A percentile compares a stretch with the other conserved stretches of the same genome.
Conservation (phyloP, 1,140 invertebrate species). For the Luehdorfia chinensis region DNA sequence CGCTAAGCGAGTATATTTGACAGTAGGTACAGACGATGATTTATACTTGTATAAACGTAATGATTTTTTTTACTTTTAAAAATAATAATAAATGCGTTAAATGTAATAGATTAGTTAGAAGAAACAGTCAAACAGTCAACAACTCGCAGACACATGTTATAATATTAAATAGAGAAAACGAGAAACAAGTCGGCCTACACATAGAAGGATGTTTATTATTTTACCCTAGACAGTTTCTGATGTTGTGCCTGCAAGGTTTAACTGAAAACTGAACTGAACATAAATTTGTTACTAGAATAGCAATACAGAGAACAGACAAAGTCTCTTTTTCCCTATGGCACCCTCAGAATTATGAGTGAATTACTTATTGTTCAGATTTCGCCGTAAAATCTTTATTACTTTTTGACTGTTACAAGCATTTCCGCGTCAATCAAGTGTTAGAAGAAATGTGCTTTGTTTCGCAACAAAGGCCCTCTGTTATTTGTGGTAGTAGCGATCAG, state of each 20-base stretch:
- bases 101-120: too few species aligned
- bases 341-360: conserved; percentile 43
- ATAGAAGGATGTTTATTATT: too few species aligned
- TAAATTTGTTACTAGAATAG: conserved; percentile 28
- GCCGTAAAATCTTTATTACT: conserved; percentile 36
- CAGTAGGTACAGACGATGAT: conserved; percentile 35
- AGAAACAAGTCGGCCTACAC: too few species aligned
- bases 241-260: not conserved
- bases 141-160: too few species aligned
- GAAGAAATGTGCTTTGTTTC: conserved; percentile 34
- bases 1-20: conserved; percentile 35
- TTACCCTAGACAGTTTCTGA: too few species aligned
- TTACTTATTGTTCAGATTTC: conserved; percentile 53
- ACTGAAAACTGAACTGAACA: conserved; percentile 14
- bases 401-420: conserved; percentile 13
- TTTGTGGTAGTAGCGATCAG: conserved; percentile 30
- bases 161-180: too few species aligned
- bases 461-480: conserved; percentile 29
- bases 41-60: too few species aligned
- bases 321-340: conserved; percentile 37
- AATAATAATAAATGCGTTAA: too few species aligned
- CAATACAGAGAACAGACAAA: conserved; percentile 37
- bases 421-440: conserved; percentile 4
- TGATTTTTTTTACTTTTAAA: too few species aligned
- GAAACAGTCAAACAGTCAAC: too few species aligned